Base-by-base conservation (phyloP, 2,888 invertebrate genomes). In the Drosophila greeni region DNA sequence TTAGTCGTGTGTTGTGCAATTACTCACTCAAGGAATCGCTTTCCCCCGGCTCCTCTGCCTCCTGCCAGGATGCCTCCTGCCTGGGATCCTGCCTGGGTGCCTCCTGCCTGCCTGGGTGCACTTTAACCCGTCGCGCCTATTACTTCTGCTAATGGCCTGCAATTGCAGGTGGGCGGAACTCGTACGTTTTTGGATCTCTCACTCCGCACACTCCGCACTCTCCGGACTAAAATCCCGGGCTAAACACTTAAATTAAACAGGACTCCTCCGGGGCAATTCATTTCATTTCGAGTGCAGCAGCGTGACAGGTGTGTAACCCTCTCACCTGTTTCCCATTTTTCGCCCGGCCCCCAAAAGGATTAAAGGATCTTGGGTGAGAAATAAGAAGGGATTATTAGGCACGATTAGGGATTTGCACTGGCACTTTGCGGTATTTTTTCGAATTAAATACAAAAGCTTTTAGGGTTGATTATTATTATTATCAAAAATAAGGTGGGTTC, bases 181-280 rank as follows among this genome's bases (percentile, higher is more conserved):
- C 2, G 26, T 18, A 43, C 9, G 1, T 18, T 18, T 31, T 45
- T 29, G 29, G 18, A 8, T 20, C 14, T 31, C 7, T 11, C 26
- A 26, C 43, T 26, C 29, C 1, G 11, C 37, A 31, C 12, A 31
- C 31, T 12, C 12, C 12, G 2, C 31, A 31, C 31, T 5, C 5
- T 40, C 14, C n/a, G 7, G n/a, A 16, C 55, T 29, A 12, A 55
- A 43, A 59, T 59, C 76, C 60, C 39, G 31, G 36, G 29, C 64
- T 65, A 67, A 72, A 64, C 78, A 79, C 74, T 82, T 78, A 82
- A 78, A 82, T 79, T 82, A 79, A 79, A 80, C 82, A 80, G 75
- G 75, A 82, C 82, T 82, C 70, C 70, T n/a, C n/a, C n/a, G n/a
- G 71, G 72, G 72, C 83, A 76, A 83, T 81, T 76, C 70, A 77